Evolutionary conservation across 1,140 invertebrate genomes (phyloP).

Genomic region (Leptinotarsa undecemlineata): DNA sequence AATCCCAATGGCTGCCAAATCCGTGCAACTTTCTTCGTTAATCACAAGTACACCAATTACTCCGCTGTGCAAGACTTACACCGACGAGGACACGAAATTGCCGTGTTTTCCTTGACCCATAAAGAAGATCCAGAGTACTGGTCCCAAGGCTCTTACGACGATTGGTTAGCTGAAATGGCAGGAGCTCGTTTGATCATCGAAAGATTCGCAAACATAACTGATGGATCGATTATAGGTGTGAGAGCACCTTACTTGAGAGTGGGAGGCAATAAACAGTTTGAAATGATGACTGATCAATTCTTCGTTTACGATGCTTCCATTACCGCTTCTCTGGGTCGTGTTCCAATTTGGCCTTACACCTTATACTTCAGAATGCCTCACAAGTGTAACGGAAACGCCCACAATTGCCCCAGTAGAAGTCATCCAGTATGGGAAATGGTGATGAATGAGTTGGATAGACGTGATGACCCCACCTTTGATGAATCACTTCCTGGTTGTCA

Average conservation of each 20-base stretch:
- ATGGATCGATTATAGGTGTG: conserved; percentile 85
- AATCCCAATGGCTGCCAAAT: conserved; percentile 95
- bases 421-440: conserved; percentile 96
- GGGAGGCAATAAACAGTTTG: conserved; percentile 93
- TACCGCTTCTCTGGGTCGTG: conserved; percentile 83
- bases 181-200: conserved; percentile 86
- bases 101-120: conserved; percentile 90
- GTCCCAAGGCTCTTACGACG: conserved; percentile 84
- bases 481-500: conserved; percentile 90
- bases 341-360: conserved; percentile 95
- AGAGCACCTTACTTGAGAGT: conserved; percentile 88
- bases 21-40: conserved; percentile 92
- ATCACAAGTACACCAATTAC: conserved; percentile 96
- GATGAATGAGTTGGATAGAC: conserved; percentile 90
- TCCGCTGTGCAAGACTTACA: conserved; percentile 91
- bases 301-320: conserved; percentile 95
- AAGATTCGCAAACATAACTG: conserved; percentile 88
- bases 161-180: conserved; percentile 95
- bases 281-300: conserved; percentile 94
- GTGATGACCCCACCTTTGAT: conserved; percentile 89
- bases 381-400: conserved; percentile 90
- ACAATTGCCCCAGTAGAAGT: conserved; percentile 87
- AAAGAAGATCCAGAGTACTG: conserved; percentile 90
- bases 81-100: conserved; percentile 90
- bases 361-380: conserved; percentile 94